Evolutionary conservation across 2,888 invertebrate genomes (phyloP).

Genomic region (Boloria euphrosyne): DNA sequence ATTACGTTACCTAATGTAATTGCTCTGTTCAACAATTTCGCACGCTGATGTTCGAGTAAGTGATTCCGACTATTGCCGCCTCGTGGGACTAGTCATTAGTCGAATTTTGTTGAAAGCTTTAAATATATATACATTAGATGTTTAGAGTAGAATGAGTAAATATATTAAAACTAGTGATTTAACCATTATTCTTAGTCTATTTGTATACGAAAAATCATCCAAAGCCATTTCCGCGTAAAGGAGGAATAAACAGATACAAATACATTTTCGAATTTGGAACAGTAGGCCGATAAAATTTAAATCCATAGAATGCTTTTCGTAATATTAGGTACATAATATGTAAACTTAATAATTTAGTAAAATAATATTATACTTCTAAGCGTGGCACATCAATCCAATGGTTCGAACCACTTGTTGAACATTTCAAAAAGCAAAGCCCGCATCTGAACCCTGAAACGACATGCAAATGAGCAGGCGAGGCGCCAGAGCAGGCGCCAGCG

Average conservation of each 20-base stretch:
- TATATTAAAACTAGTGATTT: not conserved
- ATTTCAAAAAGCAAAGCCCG: slow-evolving; percentile 37
- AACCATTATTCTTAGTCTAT: no score
- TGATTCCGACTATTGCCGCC: slow-evolving; percentile 16
- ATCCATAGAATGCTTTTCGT: no score
- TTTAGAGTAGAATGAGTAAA: not conserved
- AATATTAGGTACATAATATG: no score
- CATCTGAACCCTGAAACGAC: slow-evolving; percentile 54
- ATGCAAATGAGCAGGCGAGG: slow-evolving; percentile 68
- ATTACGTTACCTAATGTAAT: slow-evolving; percentile 77
- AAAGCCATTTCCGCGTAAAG: no score
- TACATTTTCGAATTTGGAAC: no score
- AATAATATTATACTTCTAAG: not conserved
- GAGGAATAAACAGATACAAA: no score
- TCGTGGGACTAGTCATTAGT: slow-evolving; percentile 19
- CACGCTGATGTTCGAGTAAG: slow-evolving; percentile 36
- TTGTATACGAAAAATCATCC: no score
- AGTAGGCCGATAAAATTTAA: no score
- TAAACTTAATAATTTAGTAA: not conserved
- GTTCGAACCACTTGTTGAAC: slow-evolving; percentile 40
- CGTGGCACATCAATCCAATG: slow-evolving; percentile 19
- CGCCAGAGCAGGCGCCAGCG: slow-evolving; percentile 56
- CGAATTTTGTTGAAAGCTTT: slow-evolving; percentile 10
- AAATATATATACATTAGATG: not conserved
- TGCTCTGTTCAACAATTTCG: slow-evolving; percentile 61